These are phyloP conservation scores for Hydrotaea cyrtoneurina DNA, from an alignment of 2,888 invertebrate species.

Conservation along the genomic window DNA sequence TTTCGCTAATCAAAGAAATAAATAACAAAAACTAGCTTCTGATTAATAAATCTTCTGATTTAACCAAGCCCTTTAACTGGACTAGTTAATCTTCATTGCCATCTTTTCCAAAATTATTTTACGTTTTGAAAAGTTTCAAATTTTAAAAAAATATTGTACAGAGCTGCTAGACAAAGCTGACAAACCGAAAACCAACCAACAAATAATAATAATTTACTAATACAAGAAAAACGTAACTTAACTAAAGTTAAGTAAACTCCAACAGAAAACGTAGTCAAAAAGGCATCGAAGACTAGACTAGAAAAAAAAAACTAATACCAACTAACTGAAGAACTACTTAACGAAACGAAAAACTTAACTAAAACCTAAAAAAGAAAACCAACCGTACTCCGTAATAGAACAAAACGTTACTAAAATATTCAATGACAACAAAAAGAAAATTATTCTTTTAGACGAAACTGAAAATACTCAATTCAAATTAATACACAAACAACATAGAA, in stretches of 20 bases:
- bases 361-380: conserved; percentile 1
- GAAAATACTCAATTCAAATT: conserved; percentile 15
- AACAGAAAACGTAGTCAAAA: conserved; percentile 18
- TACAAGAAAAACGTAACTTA: background rate
- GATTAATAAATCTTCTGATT: too few species aligned
- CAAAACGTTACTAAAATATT: conserved; percentile 2
- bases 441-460: conserved; percentile 19
- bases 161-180: conserved; percentile 35
- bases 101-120: too few species aligned
- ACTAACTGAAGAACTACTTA: background rate
- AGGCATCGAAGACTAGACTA: conserved; percentile 59
- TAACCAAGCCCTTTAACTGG: too few species aligned
- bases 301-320: conserved; percentile 9
- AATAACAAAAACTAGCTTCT: too few species aligned
- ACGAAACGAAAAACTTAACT: too few species aligned
- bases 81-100: too few species aligned
- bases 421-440: background rate
- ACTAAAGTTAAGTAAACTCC: conserved; percentile 8
- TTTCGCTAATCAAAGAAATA: too few species aligned
- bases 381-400: background rate
- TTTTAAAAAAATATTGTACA: conserved; percentile 9
- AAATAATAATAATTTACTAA: background rate
- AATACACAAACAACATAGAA: background rate
- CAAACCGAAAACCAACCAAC: background rate
- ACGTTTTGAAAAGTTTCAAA: too few species aligned